Evolutionary conservation across 2,797 vertebrate species (phyloP).

Genomic region (Rhynchotus rufescens): DNA sequence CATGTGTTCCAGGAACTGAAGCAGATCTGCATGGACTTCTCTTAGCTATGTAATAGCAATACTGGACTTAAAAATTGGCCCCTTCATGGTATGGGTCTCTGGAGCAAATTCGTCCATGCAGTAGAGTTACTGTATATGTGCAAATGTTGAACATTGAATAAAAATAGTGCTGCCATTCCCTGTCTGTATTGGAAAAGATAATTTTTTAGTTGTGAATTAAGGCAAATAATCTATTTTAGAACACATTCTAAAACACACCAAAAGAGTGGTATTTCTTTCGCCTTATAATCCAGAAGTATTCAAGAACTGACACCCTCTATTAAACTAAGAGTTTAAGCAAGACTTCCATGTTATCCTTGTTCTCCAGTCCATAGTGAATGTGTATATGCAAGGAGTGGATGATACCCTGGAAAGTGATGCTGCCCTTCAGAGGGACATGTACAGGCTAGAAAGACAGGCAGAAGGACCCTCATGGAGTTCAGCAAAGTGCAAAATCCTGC

Average conservation of each 20-base stretch:
- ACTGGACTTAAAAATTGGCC: neutral
- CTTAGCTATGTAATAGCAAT: neutral
- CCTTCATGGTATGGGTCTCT: neutral
- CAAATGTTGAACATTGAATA: neutral
- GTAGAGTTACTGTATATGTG: neutral
- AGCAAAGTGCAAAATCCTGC: neutral
- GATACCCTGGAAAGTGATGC: neutral
- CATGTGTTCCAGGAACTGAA: neutral
- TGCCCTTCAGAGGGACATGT: neutral
- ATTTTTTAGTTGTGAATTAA: neutral
- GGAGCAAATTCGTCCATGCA: neutral
- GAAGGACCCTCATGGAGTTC: neutral
- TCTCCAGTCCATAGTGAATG: neutral
- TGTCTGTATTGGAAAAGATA: neutral
- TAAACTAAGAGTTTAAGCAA: neutral
- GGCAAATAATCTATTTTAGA: no score
- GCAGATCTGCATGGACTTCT: neutral
- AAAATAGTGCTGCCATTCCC: neutral
- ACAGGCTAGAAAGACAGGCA: neutral
- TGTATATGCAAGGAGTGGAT: neutral
- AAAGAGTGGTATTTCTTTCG: neutral
- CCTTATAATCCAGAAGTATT: fast-evolving
- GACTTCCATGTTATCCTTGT: neutral
- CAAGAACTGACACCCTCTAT: neutral
- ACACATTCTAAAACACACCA: neutral